Evolutionary conservation across 2,888 invertebrate species (phyloP), one percentile per base, ranked within the genome.

Genomic region (Lepidocyrtoides sp.): DNA sequence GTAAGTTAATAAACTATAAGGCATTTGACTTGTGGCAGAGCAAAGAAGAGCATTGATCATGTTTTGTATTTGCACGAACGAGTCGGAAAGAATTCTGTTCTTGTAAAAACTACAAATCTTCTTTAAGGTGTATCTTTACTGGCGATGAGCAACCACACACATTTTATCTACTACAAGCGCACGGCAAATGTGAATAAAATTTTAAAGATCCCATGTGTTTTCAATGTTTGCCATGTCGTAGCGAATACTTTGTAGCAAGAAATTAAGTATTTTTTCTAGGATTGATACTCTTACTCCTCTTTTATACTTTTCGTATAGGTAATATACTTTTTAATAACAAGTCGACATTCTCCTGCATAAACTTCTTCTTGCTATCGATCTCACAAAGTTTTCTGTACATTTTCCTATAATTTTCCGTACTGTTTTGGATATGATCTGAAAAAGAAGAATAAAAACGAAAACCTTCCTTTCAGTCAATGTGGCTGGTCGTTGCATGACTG

Each of bases 141-240:
- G n/a, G n/a, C n/a, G n/a, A n/a, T n/a, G n/a, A n/a, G n/a, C n/a
- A n/a, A n/a, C n/a, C n/a, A n/a, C n/a, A n/a, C n/a, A n/a, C n/a
- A n/a, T n/a, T n/a, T n/a, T n/a, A n/a, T n/a, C n/a, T n/a, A n/a
- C n/a, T n/a, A n/a, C n/a, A n/a, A n/a, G n/a, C n/a, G n/a, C n/a
- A n/a, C n/a, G n/a, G n/a, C n/a, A n/a, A 81, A 63, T 32, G 54
- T 54, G 54, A 41, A 85, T 63, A 75, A 85, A 69, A 26, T 48
- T 75, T 36, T 75, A 48, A 77, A 77, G 83, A 83, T 84, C 85
- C 89, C 90, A 85, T 90, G 85, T 90, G 90, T 90, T 57, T 90
- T 85, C 54, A 23, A 57, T 85, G 85, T 85, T 48, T 75, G 66
- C 51, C n/a, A 10, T 79, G 84, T 48, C 63, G 48, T 84, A 63